Evolutionary conservation across 23 tunicate genomes (phyloP).

Genomic region (Trididemnum miniatum): DNA sequence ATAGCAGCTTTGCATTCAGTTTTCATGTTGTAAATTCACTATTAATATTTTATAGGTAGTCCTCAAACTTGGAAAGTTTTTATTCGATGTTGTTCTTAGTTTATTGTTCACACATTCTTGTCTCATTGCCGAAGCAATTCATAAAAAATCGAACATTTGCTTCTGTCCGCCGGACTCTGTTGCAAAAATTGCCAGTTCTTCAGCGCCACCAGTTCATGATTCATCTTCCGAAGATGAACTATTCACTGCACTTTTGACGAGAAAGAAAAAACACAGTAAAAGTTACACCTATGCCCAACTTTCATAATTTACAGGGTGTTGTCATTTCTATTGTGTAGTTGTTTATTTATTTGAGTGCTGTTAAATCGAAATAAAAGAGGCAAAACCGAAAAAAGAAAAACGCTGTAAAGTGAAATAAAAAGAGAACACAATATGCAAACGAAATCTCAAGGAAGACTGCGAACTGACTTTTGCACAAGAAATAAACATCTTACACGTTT

Average conservation of each 20-base stretch:
- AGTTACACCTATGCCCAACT: not conserved
- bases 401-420: too few species aligned
- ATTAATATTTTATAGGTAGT: constrained; percentile 16
- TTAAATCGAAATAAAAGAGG: too few species aligned
- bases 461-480: too few species aligned
- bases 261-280: not conserved
- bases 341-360: too few species aligned
- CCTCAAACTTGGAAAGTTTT: constrained; percentile 14
- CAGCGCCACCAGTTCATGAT: not conserved
- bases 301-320: too few species aligned
- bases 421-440: too few species aligned
- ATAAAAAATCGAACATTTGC: not conserved
- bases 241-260: not conserved
- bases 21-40: too few species aligned
- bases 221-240: not conserved
- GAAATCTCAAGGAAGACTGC: too few species aligned
- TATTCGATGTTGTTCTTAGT: constrained; percentile 9
- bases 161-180: not conserved
- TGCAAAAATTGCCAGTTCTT: not conserved
- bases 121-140: not conserved
- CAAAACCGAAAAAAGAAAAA: too few species aligned
- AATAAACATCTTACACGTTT: too few species aligned
- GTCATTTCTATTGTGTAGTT: too few species aligned
- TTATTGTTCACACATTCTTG: constrained; percentile 38
- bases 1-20: not conserved